phyloP scores from a whole-genome alignment of 2,888 invertebrate genomes.

The Phorcus lineatus region DNA sequence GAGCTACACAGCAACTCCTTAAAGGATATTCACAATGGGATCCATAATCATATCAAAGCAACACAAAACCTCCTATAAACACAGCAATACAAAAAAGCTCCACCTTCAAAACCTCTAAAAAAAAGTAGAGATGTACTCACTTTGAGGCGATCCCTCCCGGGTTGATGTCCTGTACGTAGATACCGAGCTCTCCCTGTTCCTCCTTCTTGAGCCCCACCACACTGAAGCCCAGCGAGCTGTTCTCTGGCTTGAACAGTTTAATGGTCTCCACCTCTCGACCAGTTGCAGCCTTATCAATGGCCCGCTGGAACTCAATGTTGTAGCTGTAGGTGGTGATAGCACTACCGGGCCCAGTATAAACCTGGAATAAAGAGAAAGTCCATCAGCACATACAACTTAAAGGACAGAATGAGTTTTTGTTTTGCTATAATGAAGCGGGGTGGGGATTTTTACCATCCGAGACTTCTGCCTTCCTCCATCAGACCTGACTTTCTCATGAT shows the following conservation, averaged over 20 bases:
- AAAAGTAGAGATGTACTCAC: constrained; percentile 78
- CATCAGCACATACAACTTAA: neutral
- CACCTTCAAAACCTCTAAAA: too few species aligned
- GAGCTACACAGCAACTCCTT: too few species aligned
- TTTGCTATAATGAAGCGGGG: too few species aligned
- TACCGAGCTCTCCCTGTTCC: constrained; percentile 81
- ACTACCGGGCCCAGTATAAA: constrained; percentile 35
- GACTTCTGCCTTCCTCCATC: too few species aligned
- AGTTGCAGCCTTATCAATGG: constrained; percentile 59
- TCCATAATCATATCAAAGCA: too few species aligned
- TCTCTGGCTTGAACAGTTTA: constrained; percentile 81
- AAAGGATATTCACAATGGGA: too few species aligned
- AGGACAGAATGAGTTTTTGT: too few species aligned
- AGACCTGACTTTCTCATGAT: too few species aligned
- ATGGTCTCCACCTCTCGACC: constrained; percentile 80
- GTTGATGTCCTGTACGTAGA: constrained; percentile 83
- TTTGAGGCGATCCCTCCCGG: constrained; percentile 81
- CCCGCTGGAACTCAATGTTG: constrained; percentile 56
- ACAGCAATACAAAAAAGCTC: too few species aligned
- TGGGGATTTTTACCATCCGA: too few species aligned
- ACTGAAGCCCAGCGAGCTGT: constrained; percentile 84
- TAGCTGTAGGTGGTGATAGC: constrained; percentile 59
- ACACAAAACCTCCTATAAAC: too few species aligned
- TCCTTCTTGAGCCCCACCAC: constrained; percentile 80
- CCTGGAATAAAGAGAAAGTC: neutral